These are phyloP conservation scores for Pelobates fuscus DNA, from an alignment of 2,113 vertebrate species.

Conservation along the genomic window DNA sequence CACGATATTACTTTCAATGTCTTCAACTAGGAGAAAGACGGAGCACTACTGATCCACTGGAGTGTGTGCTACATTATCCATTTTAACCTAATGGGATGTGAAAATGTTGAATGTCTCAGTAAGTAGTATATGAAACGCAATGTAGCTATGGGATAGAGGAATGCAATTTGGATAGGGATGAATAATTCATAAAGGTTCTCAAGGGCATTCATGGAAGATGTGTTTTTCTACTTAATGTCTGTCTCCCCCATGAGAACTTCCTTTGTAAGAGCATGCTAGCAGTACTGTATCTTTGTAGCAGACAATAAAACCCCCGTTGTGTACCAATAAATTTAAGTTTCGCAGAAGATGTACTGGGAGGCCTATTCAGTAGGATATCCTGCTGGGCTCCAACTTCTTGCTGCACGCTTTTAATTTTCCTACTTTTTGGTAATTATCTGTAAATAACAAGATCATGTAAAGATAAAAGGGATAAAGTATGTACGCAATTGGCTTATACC, in stretches of 20 bases:
- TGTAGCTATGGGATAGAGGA: not conserved
- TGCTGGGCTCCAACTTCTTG: conserved; percentile 5
- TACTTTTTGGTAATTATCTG: conserved; percentile 30
- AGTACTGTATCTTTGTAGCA: conserved; percentile 33
- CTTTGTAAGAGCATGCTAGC: conserved; percentile 25
- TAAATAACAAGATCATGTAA: conserved; percentile 30
- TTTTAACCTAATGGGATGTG: conserved; percentile 49
- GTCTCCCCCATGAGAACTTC: not conserved
- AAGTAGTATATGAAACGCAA: conserved; percentile 15
- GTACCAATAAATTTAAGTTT: conserved; percentile 44
- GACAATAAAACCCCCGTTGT: conserved; percentile 33
- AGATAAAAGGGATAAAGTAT: not conserved
- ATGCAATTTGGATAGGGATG: conserved; percentile 38
- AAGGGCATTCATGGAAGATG: conserved; percentile 50
- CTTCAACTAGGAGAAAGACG: conserved; percentile 10
- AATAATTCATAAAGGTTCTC: conserved; percentile 52
- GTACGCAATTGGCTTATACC: not conserved
- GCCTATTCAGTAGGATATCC: conserved; percentile 13
- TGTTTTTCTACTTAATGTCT: conserved; percentile 40
- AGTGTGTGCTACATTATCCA: conserved; percentile 44
- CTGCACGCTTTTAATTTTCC: conserved; percentile 27
- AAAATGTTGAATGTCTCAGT: conserved; percentile 41
- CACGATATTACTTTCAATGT: conserved; percentile 17
- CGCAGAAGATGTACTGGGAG: conserved; percentile 21
- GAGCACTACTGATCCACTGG: conserved; percentile 9